Percentiles rank a stretch among this genome's conserved stretches.
Evolutionary conservation across 92 coral and sea anemone species (phyloP).

Genomic region (Paramuricea clavata): DNA sequence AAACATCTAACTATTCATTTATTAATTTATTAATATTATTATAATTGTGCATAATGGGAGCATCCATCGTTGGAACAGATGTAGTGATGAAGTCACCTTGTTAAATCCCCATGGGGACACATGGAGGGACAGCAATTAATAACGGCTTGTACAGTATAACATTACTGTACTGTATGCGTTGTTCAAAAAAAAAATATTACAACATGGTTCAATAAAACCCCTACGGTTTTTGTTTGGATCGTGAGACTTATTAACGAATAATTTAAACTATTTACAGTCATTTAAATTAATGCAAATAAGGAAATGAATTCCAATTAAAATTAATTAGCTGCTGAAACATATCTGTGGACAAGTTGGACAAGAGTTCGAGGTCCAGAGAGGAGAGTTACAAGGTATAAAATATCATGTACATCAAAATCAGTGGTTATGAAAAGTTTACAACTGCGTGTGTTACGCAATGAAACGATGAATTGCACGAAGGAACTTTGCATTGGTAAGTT

Average conservation of each 20-base stretch:
- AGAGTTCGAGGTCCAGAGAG: slow-evolving; percentile 21
- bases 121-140: no score
- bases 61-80: no score
- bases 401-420: slow-evolving; percentile 33
- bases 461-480: slow-evolving; percentile 26
- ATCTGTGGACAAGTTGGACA: slow-evolving; percentile 35
- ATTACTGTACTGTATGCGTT: no score
- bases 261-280: no score
- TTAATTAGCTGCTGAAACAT: not conserved
- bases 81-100: no score
- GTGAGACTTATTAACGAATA: no score
- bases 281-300: not conserved
- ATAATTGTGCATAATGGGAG: no score
- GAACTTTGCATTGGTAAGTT: slow-evolving; percentile 28
- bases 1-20: not conserved
- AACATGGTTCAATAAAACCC: no score
- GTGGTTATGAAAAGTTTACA: slow-evolving; percentile 38
- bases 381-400: slow-evolving; percentile 19
- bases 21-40: not conserved
- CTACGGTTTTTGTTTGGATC: no score
- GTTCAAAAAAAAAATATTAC: no score
- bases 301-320: not conserved
- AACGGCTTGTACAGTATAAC: no score
- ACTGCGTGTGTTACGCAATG: slow-evolving; percentile 1
- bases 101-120: no score